Percentiles rank a stretch among this genome's conserved stretches.
These are phyloP conservation scores for Oreotragus oreotragus DNA, from an alignment of 2,113 vertebrate species.

Conservation along the genomic window DNA sequence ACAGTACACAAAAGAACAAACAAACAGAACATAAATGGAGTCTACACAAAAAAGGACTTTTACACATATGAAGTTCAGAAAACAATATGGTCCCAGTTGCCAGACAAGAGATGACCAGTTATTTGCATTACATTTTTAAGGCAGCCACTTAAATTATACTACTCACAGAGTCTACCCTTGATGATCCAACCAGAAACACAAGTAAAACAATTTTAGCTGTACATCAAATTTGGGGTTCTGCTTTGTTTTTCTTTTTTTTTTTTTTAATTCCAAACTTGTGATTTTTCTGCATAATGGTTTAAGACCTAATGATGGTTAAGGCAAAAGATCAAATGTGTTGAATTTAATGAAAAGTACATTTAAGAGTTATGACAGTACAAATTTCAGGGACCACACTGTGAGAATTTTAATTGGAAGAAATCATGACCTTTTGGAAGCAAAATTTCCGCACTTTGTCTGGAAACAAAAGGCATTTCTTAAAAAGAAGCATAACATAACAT, in stretches of 20 bases:
- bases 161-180: not conserved
- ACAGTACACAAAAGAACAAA: not conserved
- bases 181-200: slow-evolving; percentile 13
- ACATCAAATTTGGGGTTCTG: not conserved
- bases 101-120: not conserved
- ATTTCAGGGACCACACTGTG: not conserved
- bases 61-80: not conserved
- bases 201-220: slow-evolving; percentile 19
- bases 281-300: not conserved
- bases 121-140: not conserved
- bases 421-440: slow-evolving; percentile 28
- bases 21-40: not conserved
- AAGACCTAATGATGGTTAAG: not conserved
- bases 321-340: not conserved
- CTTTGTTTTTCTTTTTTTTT: not conserved
- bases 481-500: not conserved
- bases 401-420: slow-evolving; percentile 41
- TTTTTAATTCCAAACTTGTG: not conserved
- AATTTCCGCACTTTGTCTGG: slow-evolving; percentile 31
- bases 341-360: slow-evolving; percentile 7
- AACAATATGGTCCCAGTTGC: not conserved
- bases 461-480: slow-evolving; percentile 28
- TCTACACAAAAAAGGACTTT: not conserved
- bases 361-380: not conserved
- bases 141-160: not conserved